A percentile compares a stretch with the other conserved stretches of the same genome.
Conservation (phyloP, 2,888 invertebrate genomes). For the Gastrophysa polygoni region DNA sequence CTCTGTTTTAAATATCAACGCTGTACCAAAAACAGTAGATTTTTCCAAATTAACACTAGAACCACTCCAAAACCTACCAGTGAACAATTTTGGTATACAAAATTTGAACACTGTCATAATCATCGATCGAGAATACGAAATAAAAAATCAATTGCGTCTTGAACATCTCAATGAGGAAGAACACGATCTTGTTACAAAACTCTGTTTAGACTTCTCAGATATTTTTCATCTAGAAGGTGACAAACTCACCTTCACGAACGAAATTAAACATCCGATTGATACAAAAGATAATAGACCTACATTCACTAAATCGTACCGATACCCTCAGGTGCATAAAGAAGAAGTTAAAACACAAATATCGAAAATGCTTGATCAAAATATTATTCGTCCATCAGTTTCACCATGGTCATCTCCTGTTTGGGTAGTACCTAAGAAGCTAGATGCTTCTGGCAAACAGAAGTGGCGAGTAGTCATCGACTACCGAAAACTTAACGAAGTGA, state of each 20-base stretch:
- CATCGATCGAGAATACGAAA: background rate
- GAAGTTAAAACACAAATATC: constrained; percentile 17
- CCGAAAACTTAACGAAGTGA: constrained; percentile 5
- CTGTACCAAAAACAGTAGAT: background rate
- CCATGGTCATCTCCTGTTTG: too few relatives aligned
- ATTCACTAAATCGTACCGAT: constrained; percentile 10
- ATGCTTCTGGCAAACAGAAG: constrained; percentile 24
- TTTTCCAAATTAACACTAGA: background rate
- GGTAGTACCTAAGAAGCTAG: constrained; percentile 25
- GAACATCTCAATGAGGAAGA: constrained; percentile 14
- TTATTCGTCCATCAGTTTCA: too few relatives aligned
- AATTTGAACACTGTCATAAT: background rate
- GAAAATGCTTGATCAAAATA: constrained; percentile 26
- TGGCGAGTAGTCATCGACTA: constrained; percentile 11
- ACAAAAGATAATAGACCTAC: background rate
- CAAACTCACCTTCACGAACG: constrained; percentile 11
- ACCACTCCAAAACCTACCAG: background rate
- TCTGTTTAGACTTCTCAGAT: constrained; percentile 7
- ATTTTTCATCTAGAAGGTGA: constrained; percentile 12
- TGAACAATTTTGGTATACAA: background rate
- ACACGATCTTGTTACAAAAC: background rate
- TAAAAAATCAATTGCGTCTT: constrained; percentile 5
- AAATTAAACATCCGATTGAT: background rate
- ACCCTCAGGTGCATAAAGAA: constrained; percentile 17
- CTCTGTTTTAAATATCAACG: constrained; percentile 12